These are phyloP conservation scores for Craniophora ligustri DNA, from an alignment of 2,888 invertebrate genomes.

Conservation along the genomic window DNA sequence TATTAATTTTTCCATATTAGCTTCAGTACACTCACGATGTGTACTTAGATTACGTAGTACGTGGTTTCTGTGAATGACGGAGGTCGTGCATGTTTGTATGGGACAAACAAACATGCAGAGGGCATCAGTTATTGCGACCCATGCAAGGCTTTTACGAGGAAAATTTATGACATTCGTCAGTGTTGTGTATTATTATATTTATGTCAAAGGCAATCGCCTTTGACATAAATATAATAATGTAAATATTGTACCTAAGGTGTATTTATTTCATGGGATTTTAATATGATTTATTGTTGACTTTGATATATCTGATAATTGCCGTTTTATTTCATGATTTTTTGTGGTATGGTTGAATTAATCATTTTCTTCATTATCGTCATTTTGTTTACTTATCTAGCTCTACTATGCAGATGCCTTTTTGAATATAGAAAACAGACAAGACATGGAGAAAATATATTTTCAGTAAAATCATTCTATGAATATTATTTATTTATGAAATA, in stretches of 20 bases:
- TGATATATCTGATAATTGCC: too few species aligned
- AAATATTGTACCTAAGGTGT: too few species aligned
- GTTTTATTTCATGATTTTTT: too few species aligned
- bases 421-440: too few species aligned
- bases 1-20: not conserved
- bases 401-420: too few species aligned
- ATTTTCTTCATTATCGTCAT: too few species aligned
- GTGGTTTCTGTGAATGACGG: constrained; percentile 36
- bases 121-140: constrained; percentile 22
- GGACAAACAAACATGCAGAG: constrained; percentile 24
- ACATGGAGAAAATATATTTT: too few species aligned
- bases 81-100: constrained; percentile 31
- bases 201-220: constrained; percentile 14
- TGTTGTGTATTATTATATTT: constrained; percentile 16
- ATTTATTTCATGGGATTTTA: constrained; percentile 29
- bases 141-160: constrained; percentile 30
- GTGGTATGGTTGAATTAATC: too few species aligned
- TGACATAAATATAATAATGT: too few species aligned
- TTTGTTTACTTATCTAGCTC: too few species aligned
- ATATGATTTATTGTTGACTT: constrained; percentile 2
- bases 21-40: constrained; percentile 3
- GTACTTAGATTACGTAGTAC: constrained; percentile 26
- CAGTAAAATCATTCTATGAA: too few species aligned
- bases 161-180: constrained; percentile 28
- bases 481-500: too few species aligned